phyloP scores from a whole-genome alignment of 2,113 vertebrate genomes.

The Apaloderma vittatum region DNA sequence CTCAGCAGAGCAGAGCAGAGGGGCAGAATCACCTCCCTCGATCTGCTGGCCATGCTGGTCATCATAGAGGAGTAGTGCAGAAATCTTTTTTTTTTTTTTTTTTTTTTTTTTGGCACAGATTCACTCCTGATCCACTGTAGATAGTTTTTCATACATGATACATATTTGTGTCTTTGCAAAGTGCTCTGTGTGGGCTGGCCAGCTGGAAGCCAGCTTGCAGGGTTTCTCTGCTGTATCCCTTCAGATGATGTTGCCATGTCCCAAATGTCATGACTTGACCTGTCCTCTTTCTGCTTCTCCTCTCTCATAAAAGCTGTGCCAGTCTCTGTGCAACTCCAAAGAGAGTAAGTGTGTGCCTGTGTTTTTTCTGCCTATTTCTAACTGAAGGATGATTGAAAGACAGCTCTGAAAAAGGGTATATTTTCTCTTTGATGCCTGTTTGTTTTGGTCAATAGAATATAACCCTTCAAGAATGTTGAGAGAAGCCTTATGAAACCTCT shows the following conservation, averaged over 20 bases:
- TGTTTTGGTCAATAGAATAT: neutral
- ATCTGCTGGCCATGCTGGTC: no score
- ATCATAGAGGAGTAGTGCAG: neutral
- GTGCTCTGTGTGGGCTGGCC: neutral
- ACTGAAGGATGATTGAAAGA: neutral
- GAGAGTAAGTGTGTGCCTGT: neutral
- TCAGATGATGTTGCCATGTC: neutral
- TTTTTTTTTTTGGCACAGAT: neutral
- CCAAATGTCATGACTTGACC: neutral
- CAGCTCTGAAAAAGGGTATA: neutral
- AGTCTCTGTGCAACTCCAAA: neutral
- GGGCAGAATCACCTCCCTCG: no score
- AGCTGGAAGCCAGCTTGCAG: neutral
- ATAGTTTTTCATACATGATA: neutral
- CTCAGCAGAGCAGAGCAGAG: no score
- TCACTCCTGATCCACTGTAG: neutral
- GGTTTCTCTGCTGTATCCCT: neutral
- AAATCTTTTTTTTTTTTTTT: neutral
- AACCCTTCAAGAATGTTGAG: neutral
- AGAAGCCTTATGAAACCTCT: neutral
- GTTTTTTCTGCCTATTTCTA: neutral
- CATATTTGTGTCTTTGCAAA: neutral
- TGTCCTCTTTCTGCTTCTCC: neutral
- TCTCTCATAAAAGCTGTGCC: neutral
- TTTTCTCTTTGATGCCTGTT: neutral